Evolutionary conservation across 2,888 invertebrate species (phyloP).

Genomic region (Drosophila melanosoma): DNA sequence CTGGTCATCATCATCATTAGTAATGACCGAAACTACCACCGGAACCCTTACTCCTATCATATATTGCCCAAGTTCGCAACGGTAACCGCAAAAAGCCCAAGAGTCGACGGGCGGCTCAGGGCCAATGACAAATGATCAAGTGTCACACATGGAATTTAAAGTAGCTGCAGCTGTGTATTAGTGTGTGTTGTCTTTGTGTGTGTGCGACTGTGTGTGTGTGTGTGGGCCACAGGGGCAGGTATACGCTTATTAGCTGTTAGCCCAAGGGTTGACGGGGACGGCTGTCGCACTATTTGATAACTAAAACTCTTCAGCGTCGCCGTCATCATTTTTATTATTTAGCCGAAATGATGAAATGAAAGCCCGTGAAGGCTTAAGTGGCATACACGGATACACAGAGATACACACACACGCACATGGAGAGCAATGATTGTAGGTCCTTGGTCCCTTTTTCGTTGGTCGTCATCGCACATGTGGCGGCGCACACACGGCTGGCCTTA

Average conservation of each 20-base stretch:
- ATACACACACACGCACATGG: background rate
- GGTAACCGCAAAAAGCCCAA: conserved; percentile 63
- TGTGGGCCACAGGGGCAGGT: conserved; percentile 42
- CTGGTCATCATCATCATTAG: conserved; percentile 78
- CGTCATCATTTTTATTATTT: conserved; percentile 79
- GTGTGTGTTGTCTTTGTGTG: conserved; percentile 1
- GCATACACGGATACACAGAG: conserved; percentile 25
- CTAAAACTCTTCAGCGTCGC: conserved; percentile 70
- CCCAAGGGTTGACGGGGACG: conserved; percentile 49
- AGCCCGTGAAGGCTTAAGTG: conserved; percentile 69
- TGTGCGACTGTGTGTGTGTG: conserved; percentile 21
- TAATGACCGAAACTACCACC: conserved; percentile 65
- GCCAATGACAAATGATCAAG: conserved; percentile 81
- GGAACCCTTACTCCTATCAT: conserved; percentile 16
- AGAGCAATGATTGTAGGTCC: conserved; percentile 9
- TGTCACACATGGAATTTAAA: conserved; percentile 82
- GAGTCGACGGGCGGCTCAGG: conserved; percentile 56
- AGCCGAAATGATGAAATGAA: conserved; percentile 71
- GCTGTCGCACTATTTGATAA: conserved; percentile 70
- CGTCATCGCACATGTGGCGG: conserved; percentile 60
- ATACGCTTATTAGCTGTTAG: conserved; percentile 59
- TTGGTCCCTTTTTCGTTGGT: conserved; percentile 25
- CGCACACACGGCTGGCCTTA: conserved; percentile 32
- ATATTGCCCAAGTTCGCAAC: conserved; percentile 46
- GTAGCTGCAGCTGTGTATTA: conserved; percentile 66